Evolutionary conservation across 2,888 invertebrate species (phyloP).

Genomic region (Leuctra nigra): DNA sequence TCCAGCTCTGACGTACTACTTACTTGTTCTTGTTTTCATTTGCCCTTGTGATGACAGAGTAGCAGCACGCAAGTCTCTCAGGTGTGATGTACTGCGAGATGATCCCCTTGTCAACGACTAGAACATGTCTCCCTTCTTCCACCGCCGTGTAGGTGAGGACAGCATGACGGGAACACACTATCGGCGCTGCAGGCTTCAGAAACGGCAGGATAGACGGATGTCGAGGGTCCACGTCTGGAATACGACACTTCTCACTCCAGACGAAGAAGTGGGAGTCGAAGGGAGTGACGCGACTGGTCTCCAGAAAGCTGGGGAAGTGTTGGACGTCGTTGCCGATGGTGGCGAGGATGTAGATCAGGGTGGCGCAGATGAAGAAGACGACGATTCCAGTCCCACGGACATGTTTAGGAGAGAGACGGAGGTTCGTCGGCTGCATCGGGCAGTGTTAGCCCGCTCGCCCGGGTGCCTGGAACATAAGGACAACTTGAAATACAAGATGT

Average conservation of each 20-base stretch:
- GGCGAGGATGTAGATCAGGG: background rate
- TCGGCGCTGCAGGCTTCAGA: conserved; percentile 47
- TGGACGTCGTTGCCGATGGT: background rate
- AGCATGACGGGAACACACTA: conserved; percentile 43
- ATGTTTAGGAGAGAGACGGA: too few species aligned
- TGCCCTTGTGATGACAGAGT: conserved; percentile 36
- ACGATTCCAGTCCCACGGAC: too few species aligned
- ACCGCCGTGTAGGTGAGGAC: conserved; percentile 36
- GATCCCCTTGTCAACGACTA: conserved; percentile 36
- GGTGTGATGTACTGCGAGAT: conserved; percentile 33
- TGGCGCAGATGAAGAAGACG: background rate
- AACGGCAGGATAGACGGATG: conserved; percentile 46
- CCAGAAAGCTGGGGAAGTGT: too few species aligned
- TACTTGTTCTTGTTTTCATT: conserved; percentile 26
- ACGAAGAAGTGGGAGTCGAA: conserved; percentile 40
- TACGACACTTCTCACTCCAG: conserved; percentile 55
- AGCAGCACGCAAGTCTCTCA: conserved; percentile 35
- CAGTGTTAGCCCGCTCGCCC: too few species aligned
- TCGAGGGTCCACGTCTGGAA: conserved; percentile 51
- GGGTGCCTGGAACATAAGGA: too few species aligned
- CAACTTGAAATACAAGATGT: too few species aligned
- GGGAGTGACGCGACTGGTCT: too few species aligned
- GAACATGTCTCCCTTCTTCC: conserved; percentile 32
- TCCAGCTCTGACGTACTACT: too few species aligned
- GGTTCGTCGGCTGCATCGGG: too few species aligned